These are phyloP conservation scores for Acronicta aceris DNA, from an alignment of 2,888 invertebrate genomes.

Conservation along the genomic window DNA sequence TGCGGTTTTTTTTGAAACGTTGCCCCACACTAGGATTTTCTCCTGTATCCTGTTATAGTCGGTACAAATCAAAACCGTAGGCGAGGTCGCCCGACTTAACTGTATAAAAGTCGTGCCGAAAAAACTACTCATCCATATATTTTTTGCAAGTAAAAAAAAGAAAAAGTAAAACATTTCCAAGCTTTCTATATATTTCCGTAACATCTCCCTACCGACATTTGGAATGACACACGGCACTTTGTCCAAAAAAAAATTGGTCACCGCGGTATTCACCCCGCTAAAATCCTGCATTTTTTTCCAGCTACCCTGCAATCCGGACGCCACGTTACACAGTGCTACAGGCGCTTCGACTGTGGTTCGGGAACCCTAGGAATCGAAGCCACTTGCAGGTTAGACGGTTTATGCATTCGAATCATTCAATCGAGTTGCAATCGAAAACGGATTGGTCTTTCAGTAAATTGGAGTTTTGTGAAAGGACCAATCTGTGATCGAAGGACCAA, in stretches of 20 bases:
- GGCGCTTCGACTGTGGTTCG: slow-evolving; percentile 91
- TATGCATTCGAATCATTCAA: slow-evolving; percentile 16
- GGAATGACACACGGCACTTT: slow-evolving; percentile 11
- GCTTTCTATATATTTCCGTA: not conserved
- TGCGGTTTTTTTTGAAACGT: no score
- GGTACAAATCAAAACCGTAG: no score
- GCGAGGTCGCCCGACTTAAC: no score
- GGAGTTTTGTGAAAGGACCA: not conserved
- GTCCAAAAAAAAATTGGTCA: slow-evolving; percentile 17
- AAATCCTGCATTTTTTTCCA: slow-evolving; percentile 60
- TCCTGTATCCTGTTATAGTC: no score
- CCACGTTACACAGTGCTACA: slow-evolving; percentile 90
- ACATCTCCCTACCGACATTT: slow-evolving; percentile 11
- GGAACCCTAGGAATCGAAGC: slow-evolving; percentile 90
- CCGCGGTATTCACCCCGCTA: slow-evolving; percentile 5
- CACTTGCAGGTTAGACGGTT: slow-evolving; percentile 84
- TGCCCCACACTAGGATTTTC: no score
- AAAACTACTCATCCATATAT: no score
- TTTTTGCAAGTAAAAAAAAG: no score
- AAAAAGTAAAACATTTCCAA: no score
- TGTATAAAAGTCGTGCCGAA: no score
- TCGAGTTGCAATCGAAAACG: slow-evolving; percentile 1
- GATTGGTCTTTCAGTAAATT: slow-evolving; percentile 3
- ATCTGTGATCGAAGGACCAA: not conserved
- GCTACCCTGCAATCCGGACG: slow-evolving; percentile 88